Evolutionary conservation across 2,797 vertebrate genomes (phyloP), one percentile per base, ranked within the genome.

Genomic region (Bovichtus diacanthus): DNA sequence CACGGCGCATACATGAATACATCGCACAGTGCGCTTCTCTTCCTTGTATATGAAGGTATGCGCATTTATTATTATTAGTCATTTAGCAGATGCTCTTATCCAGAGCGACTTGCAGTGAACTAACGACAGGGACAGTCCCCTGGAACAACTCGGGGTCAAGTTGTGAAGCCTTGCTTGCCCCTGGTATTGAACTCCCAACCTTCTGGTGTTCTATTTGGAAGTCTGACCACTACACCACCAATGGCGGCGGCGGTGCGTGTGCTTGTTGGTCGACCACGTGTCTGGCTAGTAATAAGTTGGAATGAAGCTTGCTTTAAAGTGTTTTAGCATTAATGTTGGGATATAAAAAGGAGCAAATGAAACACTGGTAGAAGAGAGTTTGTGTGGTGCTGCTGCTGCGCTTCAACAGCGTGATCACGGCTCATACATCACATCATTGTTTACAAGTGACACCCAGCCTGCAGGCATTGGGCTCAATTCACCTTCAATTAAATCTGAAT

Each of bases 391-490:
- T 43, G 66, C 16, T 44, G 41, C 23, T 39, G 39, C 27, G 65
- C 47, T 54, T n/a, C 21, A 38, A 27, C 54, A 54, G 25, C 25
- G 50, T 51, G 78, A 74, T 81, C 59, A 76, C 9, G 9, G 58
- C 69, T 60, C 25, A 18, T 44, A 70, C 46, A 66, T 69, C 72
- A 60, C n/a, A 59, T 44, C 16, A 12, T 70, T 81, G 79, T 84
- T 88, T 84, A 81, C 64, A 56, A 73, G 74, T 36, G 63, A 59
- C 68, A 54, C 50, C 72, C 50, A 60, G 43, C 68, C 76, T 43
- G 56, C 72, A 70, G 60, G 66, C 80, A n/a, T 50, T 4, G 3
- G 12, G 44, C 43, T 9, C n/a, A 7, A 3, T 36, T 74, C 58
- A 63, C 55, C 63, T 73, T 53, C 70, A 64, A 59, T 64, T 58